Base-by-base conservation (phyloP, 2,888 invertebrate species). In the Lithophane semibrunnea region DNA sequence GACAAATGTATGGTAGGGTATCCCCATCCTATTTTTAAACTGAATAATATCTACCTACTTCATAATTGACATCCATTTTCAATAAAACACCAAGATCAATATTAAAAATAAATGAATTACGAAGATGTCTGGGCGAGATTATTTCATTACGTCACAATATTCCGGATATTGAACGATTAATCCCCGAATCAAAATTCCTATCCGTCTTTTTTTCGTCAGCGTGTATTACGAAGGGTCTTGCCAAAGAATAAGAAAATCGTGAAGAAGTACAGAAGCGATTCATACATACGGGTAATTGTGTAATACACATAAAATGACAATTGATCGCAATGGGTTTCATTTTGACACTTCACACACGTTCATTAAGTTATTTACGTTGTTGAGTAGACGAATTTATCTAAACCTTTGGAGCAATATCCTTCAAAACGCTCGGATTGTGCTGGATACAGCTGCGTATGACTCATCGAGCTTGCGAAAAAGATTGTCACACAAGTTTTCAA, bases 181-280 rank as follows among this genome's bases (percentile, higher is more conserved):
- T 84, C 73, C 68, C 47, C 61, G 60, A 76, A 84, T 80, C 81
- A 77, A 79, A 86, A 76, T 86, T 81, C 81, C 86, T 70, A 75
- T 73, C 68, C 65, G 75, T 77, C 78, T 79, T 78, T 87, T 86
- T 80, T 68, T 70, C 63, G 77, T 77, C 80, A 67, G 70, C 73
- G 73, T 69, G 29, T 78, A 83, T 83, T 73, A 77, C 73, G 69
- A 37, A 81, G 65, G 61, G 60, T 65, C 82, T 65, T 44, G 44
- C 3, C 13, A 37, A 5, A 76, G 58, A 60, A 29, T 29, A 60
- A 29, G 8, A 29, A 60, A 60, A n/a, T 24, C 12, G n/a, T n/a
- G 9, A 56, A 56, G n/a, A 56, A 56, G 0, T 5, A n/a, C 56
- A 56, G 56, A 56, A 56, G 56, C n/a, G n/a, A 56, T n/a, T 56